Evolutionary conservation across 1,140 invertebrate species (phyloP).

Genomic region (Carcinoscorpius rotundicauda): DNA sequence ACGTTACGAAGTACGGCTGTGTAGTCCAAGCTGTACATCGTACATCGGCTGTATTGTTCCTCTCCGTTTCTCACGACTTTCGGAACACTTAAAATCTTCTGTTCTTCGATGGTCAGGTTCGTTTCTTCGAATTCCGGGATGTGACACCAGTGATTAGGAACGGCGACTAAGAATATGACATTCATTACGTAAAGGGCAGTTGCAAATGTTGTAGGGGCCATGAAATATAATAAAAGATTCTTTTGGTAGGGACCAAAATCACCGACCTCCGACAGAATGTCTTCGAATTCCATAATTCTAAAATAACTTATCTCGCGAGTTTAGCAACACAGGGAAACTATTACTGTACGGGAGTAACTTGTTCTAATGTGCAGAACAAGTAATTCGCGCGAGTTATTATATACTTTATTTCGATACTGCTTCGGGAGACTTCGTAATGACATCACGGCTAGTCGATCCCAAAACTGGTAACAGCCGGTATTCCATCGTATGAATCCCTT

Average conservation of each 20-base stretch:
- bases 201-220: constrained; percentile 18
- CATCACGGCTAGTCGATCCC: too few relatives aligned
- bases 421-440: too few relatives aligned
- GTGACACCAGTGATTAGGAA: constrained; percentile 43
- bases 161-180: constrained; percentile 38
- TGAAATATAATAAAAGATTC: constrained; percentile 21
- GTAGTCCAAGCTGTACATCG: constrained; percentile 25
- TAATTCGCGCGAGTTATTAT: too few relatives aligned
- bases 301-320: too few relatives aligned
- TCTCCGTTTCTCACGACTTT: constrained; percentile 4
- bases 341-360: too few relatives aligned
- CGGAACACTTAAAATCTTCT: constrained; percentile 12
- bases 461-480: too few relatives aligned
- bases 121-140: constrained; percentile 34
- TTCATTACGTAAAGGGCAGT: constrained; percentile 26
- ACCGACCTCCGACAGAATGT: constrained; percentile 43
- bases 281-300: constrained; percentile 41
- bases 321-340: too few relatives aligned
- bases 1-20: not conserved
- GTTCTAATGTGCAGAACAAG: too few relatives aligned
- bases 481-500: too few relatives aligned
- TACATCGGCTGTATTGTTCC: constrained; percentile 17
- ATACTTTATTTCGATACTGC: too few relatives aligned
- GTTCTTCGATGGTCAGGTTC: constrained; percentile 34
- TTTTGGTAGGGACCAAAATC: constrained; percentile 46